Conservation (phyloP, 2,113 vertebrate species). For the Amia ocellicauda region DNA sequence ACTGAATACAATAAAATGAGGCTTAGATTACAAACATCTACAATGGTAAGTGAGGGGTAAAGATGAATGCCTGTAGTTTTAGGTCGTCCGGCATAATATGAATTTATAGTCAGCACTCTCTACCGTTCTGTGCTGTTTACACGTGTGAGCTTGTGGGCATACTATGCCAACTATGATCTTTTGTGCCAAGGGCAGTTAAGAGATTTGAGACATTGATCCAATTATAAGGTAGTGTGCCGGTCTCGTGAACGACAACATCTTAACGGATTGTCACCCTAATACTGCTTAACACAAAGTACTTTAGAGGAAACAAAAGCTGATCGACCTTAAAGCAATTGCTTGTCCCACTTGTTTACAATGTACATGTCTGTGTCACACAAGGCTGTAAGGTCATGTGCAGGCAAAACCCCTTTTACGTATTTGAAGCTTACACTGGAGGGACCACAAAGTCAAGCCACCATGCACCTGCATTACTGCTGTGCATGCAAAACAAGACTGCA, state of each 20-base stretch:
- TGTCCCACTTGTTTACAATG: no score
- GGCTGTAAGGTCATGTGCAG: neutral
- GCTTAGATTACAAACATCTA: no score
- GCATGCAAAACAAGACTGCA: no score
- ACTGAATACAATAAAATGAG: no score
- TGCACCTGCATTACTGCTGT: slow-evolving; percentile 12
- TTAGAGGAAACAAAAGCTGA: slow-evolving; percentile 31
- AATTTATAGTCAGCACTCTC: neutral
- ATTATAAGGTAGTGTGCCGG: slow-evolving; percentile 43
- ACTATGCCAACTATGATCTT: neutral
- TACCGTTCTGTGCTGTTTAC: neutral
- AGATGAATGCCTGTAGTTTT: no score
- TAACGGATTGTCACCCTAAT: slow-evolving; percentile 47
- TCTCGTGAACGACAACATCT: slow-evolving; percentile 45
- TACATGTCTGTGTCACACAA: neutral
- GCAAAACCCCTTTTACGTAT: neutral
- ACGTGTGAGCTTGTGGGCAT: neutral
- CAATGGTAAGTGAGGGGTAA: no score
- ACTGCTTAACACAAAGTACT: slow-evolving; percentile 50
- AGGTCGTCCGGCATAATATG: neutral
- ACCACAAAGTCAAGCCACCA: slow-evolving; percentile 28
- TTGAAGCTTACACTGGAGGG: slow-evolving; percentile 22
- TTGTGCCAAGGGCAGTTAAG: neutral
- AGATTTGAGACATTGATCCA: slow-evolving; percentile 28
- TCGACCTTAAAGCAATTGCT: slow-evolving; percentile 29